Conservation (phyloP, 2,113 vertebrate genomes). For the Festucalex cinctus region DNA sequence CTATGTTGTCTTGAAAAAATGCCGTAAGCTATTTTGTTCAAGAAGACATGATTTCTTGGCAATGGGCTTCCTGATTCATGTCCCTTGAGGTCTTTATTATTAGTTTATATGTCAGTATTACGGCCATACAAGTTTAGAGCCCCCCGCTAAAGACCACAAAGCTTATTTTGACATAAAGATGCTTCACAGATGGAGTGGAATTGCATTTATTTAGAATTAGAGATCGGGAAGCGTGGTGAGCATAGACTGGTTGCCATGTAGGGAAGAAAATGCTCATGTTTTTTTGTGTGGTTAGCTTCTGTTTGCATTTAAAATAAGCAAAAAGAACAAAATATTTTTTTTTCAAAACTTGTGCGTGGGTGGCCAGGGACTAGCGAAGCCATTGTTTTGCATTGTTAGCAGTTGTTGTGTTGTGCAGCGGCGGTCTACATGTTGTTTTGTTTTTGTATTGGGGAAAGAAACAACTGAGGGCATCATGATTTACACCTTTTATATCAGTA, state of each 20-base stretch:
- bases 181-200: neutral
- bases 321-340: neutral
- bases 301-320: neutral
- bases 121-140: neutral
- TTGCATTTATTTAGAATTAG: neutral
- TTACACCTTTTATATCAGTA: too few relatives aligned
- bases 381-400: neutral
- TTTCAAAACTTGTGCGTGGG: neutral
- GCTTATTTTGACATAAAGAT: neutral
- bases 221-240: neutral
- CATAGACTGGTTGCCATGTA: neutral
- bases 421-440: neutral
- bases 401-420: too few relatives aligned
- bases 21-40: neutral
- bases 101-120: neutral
- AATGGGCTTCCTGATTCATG: neutral
- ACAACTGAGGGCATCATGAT: too few relatives aligned
- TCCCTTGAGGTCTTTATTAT: neutral
- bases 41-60: neutral
- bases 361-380: neutral
- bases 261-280: neutral
- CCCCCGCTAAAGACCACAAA: neutral
- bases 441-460: neutral
- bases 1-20: neutral
- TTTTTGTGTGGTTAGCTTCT: slow-evolving; percentile 1